These are phyloP conservation scores for Steinernema khuongi DNA, from an alignment of 1,140 invertebrate species.

Conservation along the genomic window DNA sequence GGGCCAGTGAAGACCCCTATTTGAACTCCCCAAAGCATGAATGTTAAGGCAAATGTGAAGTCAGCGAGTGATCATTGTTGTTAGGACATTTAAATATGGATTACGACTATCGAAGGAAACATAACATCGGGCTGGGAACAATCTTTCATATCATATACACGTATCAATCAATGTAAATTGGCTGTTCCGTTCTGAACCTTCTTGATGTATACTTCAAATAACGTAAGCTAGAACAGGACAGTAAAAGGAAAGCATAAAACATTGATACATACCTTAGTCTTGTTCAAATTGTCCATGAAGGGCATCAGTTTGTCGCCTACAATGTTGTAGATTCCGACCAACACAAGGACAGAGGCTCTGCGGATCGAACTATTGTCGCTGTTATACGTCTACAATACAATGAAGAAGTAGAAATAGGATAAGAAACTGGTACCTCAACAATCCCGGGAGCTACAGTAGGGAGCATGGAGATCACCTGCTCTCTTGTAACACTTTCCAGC, in stretches of 20 bases:
- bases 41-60: no score
- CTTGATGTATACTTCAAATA: constrained; percentile 71
- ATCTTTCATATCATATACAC: no score
- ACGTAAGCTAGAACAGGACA: constrained; percentile 63
- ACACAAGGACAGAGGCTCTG: constrained; percentile 87
- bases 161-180: constrained; percentile 18
- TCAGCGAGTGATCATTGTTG: no score
- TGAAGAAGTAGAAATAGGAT: constrained; percentile 46
- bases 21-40: no score
- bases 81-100: no score
- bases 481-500: constrained; percentile 67
- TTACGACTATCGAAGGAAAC: no score
- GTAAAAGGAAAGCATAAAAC: neutral
- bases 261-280: constrained; percentile 68
- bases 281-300: constrained; percentile 70
- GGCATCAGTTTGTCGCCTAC: constrained; percentile 74
- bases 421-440: constrained; percentile 66
- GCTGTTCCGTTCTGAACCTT: constrained; percentile 59
- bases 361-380: constrained; percentile 78
- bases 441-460: constrained; percentile 78
- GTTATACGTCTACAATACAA: constrained; percentile 72
- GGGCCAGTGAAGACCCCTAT: no score
- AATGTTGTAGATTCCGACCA: constrained; percentile 80
- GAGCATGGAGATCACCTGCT: constrained; percentile 69
- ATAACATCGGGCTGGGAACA: no score